A percentile compares a stretch with the other conserved stretches of the same genome.
phyloP scores from a whole-genome alignment of 2,113 vertebrate species.

The Electrona antarctica region DNA sequence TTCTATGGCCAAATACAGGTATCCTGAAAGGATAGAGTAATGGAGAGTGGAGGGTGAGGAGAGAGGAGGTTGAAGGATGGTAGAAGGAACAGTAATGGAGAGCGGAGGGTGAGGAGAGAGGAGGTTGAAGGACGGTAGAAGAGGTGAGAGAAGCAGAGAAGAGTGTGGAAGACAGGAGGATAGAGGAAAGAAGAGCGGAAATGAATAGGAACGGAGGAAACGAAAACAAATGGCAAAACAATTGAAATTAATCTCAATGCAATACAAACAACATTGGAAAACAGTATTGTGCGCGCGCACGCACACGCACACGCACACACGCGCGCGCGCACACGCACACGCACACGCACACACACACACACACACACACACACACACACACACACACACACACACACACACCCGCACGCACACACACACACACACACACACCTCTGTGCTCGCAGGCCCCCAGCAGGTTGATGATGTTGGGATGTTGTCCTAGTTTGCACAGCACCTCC shows the following conservation, averaged over 20 bases:
- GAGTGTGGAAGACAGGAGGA: not conserved
- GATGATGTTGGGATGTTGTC: constrained; percentile 98
- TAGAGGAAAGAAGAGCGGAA: not conserved
- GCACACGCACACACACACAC: constrained; percentile 20
- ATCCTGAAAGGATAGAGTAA: constrained; percentile 76
- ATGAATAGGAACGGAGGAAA: not conserved
- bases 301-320: constrained; percentile 53
- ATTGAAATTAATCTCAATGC: no score
- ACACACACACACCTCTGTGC: constrained; percentile 87
- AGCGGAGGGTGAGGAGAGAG: not conserved
- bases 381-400: constrained; percentile 73
- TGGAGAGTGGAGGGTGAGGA: not conserved
- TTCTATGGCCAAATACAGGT: constrained; percentile 97
- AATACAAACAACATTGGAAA: no score
- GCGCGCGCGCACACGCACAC: no score
- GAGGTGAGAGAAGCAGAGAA: not conserved
- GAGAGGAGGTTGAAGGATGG: not conserved
- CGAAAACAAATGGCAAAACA: no score
- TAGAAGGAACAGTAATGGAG: not conserved
- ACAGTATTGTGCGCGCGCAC: no score
- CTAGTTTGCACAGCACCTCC: constrained; percentile 97
- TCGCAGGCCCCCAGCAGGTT: constrained; percentile 97
- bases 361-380: constrained; percentile 74
- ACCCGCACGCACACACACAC: constrained; percentile 7
- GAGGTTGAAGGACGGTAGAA: not conserved